phyloP scores from a whole-genome alignment of 92 coral and sea anemone genomes.

The Zoanthus sansibaricus region DNA sequence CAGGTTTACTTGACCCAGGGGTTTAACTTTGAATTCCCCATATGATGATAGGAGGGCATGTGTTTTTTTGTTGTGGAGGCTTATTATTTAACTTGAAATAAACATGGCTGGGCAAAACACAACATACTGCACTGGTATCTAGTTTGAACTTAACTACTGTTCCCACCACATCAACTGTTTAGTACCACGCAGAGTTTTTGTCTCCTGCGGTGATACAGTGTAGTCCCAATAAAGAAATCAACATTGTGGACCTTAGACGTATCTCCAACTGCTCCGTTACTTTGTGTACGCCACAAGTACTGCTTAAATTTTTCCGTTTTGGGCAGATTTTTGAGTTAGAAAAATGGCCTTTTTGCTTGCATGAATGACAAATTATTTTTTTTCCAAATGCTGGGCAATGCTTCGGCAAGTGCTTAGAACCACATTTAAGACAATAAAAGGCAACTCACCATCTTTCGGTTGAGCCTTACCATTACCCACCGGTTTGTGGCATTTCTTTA shows the following conservation, averaged over 20 bases:
- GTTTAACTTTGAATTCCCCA: constrained; percentile 23
- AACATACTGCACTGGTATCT: constrained; percentile 34
- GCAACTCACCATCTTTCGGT: constrained; percentile 31
- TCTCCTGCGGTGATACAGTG: constrained; percentile 15
- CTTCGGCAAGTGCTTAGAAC: constrained; percentile 15
- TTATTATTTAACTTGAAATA: constrained; percentile 40
- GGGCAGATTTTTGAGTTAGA: neutral
- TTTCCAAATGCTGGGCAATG: constrained; percentile 2
- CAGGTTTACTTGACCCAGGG: constrained; percentile 39
- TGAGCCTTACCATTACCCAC: neutral
- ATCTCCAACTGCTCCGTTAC: constrained; percentile 34
- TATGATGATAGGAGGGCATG: constrained; percentile 47
- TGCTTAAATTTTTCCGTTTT: neutral
- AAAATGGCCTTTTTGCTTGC: neutral
- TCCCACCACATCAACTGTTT: constrained; percentile 4
- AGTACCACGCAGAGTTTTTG: constrained; percentile 42
- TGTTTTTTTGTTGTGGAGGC: constrained; percentile 35
- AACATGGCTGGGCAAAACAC: constrained; percentile 39
- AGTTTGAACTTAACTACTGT: too few relatives aligned
- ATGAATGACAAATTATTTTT: neutral
- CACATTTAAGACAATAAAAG: constrained; percentile 21
- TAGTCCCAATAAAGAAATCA: constrained; percentile 45
- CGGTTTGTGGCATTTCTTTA: constrained; percentile 6
- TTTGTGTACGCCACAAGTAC: neutral
- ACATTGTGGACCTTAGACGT: neutral